phyloP scores from a whole-genome alignment of 2,113 vertebrate species.

The Rhynchomys soricoides region DNA sequence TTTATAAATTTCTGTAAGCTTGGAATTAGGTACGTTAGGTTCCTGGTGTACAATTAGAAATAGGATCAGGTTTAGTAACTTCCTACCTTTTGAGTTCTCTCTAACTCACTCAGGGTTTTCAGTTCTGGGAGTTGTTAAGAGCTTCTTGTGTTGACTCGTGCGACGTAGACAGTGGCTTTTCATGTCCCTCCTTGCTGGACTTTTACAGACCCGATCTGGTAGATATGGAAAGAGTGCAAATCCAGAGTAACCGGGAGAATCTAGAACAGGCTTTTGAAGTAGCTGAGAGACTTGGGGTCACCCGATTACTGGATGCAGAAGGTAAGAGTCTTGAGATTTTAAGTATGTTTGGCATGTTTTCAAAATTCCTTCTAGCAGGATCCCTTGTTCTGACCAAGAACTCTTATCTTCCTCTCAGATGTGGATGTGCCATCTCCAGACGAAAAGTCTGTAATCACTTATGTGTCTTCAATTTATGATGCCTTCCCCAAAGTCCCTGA shows the following conservation, averaged over 20 bases:
- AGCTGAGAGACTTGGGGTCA: constrained; percentile 96
- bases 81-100: background rate
- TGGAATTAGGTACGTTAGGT: background rate
- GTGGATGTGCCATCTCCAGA: constrained; percentile 97
- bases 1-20: constrained; percentile 1
- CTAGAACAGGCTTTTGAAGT: constrained; percentile 99
- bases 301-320: constrained; percentile 96
- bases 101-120: constrained; percentile 11
- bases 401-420: constrained; percentile 84
- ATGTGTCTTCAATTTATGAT: constrained; percentile 99
- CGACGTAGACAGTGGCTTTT: background rate
- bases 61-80: background rate
- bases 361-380: rapidly evolving
- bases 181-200: background rate
- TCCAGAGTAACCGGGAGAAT: constrained; percentile 96
- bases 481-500: constrained; percentile 99
- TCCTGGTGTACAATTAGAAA: background rate
- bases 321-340: constrained; percentile 85
- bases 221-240: constrained; percentile 95
- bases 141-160: constrained; percentile 39
- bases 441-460: constrained; percentile 99
- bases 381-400: constrained; percentile 51
- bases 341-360: background rate
- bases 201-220: constrained; percentile 96
- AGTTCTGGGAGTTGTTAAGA: background rate